Conservation (phyloP, 1,140 invertebrate genomes). For the Drosophila kanapiae region DNA sequence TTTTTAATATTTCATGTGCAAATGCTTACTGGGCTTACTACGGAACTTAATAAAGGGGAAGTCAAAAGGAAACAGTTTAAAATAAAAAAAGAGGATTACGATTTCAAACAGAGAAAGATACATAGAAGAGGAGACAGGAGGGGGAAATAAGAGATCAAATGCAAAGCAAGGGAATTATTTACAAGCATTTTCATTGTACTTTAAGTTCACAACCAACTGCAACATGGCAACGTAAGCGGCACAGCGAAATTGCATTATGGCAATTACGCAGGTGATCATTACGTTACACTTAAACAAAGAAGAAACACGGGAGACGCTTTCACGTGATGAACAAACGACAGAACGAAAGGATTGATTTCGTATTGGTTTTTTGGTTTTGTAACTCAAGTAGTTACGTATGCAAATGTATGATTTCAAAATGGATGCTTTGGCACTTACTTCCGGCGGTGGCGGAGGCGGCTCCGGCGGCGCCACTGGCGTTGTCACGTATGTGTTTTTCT, state of each 20-base stretch:
- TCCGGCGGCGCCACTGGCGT: constrained; percentile 72
- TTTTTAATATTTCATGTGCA: constrained; percentile 83
- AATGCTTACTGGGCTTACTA: constrained; percentile 57
- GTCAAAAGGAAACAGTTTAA: constrained; percentile 6
- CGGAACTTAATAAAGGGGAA: constrained; percentile 32
- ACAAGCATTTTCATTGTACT: constrained; percentile 85
- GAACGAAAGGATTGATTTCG: constrained; percentile 46
- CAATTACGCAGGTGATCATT: constrained; percentile 72
- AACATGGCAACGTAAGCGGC: constrained; percentile 75
- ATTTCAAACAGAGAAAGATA: constrained; percentile 22
- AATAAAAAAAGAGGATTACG: constrained; percentile 5
- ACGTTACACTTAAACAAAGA: constrained; percentile 69
- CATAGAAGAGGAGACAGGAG: constrained; percentile 6
- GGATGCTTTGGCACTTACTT: constrained; percentile 73
- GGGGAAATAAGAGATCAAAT: constrained; percentile 34
- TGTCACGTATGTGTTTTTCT: constrained; percentile 81
- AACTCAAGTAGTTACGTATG: constrained; percentile 32
- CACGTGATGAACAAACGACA: constrained; percentile 61
- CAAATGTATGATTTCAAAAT: constrained; percentile 46
- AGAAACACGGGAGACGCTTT: constrained; percentile 44
- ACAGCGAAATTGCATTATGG: constrained; percentile 57
- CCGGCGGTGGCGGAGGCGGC: constrained; percentile 78
- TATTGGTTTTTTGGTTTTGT: constrained; percentile 14
- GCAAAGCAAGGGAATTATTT: constrained; percentile 82
- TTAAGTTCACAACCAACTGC: constrained; percentile 82